Evolutionary conservation across 2,113 vertebrate genomes (phyloP), one percentile per base, ranked within the genome.

Genomic region (Puntigrus tetrazona): DNA sequence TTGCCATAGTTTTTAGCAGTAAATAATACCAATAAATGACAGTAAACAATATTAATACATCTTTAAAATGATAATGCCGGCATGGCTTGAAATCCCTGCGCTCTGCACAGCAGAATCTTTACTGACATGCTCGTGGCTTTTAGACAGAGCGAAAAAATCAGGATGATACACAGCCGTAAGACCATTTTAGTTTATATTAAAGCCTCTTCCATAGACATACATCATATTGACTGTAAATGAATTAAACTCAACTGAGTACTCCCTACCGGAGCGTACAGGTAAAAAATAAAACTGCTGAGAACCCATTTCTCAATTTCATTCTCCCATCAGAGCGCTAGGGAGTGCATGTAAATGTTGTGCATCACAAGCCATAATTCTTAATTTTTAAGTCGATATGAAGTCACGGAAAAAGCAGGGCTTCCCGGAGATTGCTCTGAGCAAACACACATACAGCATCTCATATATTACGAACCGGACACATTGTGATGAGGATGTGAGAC

Each of bases 321-420:
- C 52, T 70, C 41, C 43, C 16, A 16, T 61, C 65, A 82, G 65
- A 70, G 22, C 4, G 16, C 45, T 59, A 55, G 4, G 11, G 47
- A 74, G 69, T 11, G 34, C 50, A 55, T 73, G 59, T 70, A 82
- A 69, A 85, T 86, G 31, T 50, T 84, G 50, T 50, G 41, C 59
- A 55, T 81, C 81, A 84, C 61, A 72, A 69, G 82, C 73, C 52
- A 59, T 78, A 25, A 38, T 36, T 78, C 65, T 84, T 83, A 8
- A 83, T 75, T 81, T 88, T n/a, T 34, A 79, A 81, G 73, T 79
- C 84, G 57, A 65, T 79, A 75, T 83, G 63, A 61, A 61, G 70
- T 57, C 55, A 45, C 50, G 50, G 43, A 47, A 20, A 55, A 78
- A 61, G 76, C 20, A 3, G 52, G 6, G 2, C 50, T 27, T 13